phyloP scores from a whole-genome alignment of 2,113 vertebrate species.

The Colius striatus region DNA sequence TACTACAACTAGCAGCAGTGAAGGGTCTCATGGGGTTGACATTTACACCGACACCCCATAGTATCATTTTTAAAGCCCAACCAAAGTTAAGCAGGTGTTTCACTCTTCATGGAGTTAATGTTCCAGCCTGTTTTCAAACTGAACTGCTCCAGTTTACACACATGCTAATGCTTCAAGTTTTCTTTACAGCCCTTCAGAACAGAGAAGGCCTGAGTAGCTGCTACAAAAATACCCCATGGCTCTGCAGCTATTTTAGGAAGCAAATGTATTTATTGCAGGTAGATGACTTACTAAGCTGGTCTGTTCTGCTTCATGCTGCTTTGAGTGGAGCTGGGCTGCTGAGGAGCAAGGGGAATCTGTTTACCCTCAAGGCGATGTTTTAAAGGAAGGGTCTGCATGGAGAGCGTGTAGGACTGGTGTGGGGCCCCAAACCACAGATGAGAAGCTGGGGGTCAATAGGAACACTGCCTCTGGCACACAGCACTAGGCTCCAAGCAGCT shows the following conservation, averaged over 20 bases:
- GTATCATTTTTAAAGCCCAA: neutral
- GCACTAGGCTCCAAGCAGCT: neutral
- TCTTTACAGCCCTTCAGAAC: neutral
- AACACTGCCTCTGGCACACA: neutral
- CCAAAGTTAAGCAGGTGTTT: neutral
- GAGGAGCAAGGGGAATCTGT: neutral
- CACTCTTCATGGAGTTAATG: neutral
- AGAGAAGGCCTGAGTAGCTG: neutral
- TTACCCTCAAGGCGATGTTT: neutral
- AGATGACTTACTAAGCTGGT: neutral
- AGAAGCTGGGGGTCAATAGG: neutral
- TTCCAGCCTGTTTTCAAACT: neutral
- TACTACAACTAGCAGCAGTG: neutral
- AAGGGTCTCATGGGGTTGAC: neutral
- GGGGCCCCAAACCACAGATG: neutral
- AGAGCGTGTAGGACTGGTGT: neutral
- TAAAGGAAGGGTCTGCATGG: neutral
- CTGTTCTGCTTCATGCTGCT: neutral
- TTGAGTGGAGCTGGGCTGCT: neutral
- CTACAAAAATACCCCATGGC: neutral
- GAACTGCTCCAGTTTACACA: neutral
- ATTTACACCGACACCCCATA: neutral
- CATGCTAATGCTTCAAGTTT: neutral
- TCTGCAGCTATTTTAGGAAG: constrained; percentile 51
- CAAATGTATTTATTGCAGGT: constrained; percentile 19